A percentile compares a stretch with the other conserved stretches of the same genome.
These are phyloP conservation scores for Drosophila lini DNA, from an alignment of 1,140 invertebrate species.

Conservation along the genomic window DNA sequence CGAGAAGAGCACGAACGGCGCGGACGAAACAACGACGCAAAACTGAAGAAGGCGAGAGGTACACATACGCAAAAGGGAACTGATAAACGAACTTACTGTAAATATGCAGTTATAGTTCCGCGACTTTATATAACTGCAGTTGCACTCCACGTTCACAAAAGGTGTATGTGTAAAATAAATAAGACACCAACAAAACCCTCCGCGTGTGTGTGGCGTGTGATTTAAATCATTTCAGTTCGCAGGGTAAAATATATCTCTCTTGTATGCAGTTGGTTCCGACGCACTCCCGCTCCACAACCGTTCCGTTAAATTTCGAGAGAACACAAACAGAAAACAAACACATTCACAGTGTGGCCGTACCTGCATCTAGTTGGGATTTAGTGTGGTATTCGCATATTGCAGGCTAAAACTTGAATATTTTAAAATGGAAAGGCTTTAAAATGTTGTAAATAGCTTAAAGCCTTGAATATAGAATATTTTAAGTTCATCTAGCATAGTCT, in stretches of 20 bases:
- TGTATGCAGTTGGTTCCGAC: constrained; percentile 24
- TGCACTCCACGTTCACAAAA: constrained; percentile 22
- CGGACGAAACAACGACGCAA: constrained; percentile 53
- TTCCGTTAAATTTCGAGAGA: background rate
- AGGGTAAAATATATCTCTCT: constrained; percentile 15
- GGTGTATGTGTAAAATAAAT: constrained; percentile 3
- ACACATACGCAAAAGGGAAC: constrained; percentile 26
- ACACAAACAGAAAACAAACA: constrained; percentile 8
- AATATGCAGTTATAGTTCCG: constrained; percentile 62
- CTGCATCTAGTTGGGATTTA: background rate
- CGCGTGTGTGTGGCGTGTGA: constrained; percentile 3
- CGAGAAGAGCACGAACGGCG: constrained; percentile 15
- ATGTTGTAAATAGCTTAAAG: too few relatives aligned
- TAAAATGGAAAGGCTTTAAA: too few relatives aligned
- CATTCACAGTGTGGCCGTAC: background rate
- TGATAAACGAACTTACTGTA: constrained; percentile 74
- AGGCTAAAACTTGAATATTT: too few relatives aligned
- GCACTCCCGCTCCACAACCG: constrained; percentile 11
- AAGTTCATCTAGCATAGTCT: too few relatives aligned
- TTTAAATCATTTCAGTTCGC: constrained; percentile 25
- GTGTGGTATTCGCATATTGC: background rate
- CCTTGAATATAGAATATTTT: too few relatives aligned
- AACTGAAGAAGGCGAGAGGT: constrained; percentile 37
- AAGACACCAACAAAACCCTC: constrained; percentile 12
- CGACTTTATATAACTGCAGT: constrained; percentile 59